Conservation (phyloP, 2,113 vertebrate genomes). For the Microtus oregoni region DNA sequence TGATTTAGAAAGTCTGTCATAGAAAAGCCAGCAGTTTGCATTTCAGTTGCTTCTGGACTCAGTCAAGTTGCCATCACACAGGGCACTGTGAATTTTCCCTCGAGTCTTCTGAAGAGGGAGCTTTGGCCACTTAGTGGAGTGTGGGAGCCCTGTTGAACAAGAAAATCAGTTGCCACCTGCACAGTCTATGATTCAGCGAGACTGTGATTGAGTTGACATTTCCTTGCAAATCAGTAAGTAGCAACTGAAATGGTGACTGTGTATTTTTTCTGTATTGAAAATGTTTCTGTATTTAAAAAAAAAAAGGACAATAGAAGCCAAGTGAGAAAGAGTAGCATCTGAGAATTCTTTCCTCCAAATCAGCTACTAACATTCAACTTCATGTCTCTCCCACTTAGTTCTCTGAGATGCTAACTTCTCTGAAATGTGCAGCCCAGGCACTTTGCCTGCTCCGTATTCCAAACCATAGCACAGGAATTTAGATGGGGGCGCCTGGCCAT, state of each 20-base stretch:
- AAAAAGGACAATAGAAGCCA: not conserved
- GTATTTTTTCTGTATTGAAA: not conserved
- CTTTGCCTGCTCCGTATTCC: not conserved
- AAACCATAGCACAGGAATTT: not conserved
- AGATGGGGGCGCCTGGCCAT: not conserved
- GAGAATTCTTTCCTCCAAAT: not conserved
- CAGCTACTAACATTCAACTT: not conserved
- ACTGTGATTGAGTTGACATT: not conserved
- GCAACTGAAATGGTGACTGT: not conserved
- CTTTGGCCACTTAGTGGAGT: not conserved
- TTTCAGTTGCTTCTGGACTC: not conserved
- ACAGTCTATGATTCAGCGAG: not conserved
- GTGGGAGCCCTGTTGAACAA: not conserved
- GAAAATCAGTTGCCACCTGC: not conserved
- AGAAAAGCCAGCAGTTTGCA: not conserved
- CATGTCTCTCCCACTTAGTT: too few species aligned
- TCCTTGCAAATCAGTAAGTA: not conserved
- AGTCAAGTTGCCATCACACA: not conserved
- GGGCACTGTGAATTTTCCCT: not conserved
- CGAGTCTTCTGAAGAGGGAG: not conserved
- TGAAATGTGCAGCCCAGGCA: too few species aligned
- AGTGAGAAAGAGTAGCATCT: not conserved
- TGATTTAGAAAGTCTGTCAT: not conserved
- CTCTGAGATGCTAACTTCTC: not conserved
- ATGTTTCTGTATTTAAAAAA: not conserved